Conservation (phyloP, 2,797 vertebrate species). For the Chiloscyllium punctatum region DNA sequence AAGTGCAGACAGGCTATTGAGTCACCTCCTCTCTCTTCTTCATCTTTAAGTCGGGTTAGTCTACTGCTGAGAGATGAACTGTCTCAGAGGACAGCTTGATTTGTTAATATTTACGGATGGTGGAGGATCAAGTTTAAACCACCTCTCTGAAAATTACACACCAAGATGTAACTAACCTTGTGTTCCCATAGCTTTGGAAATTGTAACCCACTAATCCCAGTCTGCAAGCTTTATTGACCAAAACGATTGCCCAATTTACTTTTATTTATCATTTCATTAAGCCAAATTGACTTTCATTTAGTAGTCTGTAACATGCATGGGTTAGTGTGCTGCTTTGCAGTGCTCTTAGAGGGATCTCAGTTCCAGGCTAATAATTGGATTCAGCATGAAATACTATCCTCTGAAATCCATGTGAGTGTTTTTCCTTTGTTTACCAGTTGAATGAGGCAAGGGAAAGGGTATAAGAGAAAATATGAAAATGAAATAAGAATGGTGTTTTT, state of each 20-base stretch:
- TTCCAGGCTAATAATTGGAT: slow-evolving; percentile 13
- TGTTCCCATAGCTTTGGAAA: not conserved
- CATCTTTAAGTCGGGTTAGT: not conserved
- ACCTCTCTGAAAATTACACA: not conserved
- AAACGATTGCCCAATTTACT: not conserved
- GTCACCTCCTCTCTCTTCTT: not conserved
- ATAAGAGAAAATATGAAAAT: not conserved
- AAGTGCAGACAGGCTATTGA: not conserved
- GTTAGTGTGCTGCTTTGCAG: slow-evolving; percentile 21
- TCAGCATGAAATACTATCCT: slow-evolving; percentile 38
- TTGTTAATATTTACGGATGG: slow-evolving; percentile 39
- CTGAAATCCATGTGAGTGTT: slow-evolving; percentile 39
- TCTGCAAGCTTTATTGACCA: not conserved
- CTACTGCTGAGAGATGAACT: slow-evolving; percentile 41
- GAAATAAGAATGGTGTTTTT: not conserved
- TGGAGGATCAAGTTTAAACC: not conserved
- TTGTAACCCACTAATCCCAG: slow-evolving; percentile 27
- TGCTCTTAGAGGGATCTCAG: not conserved
- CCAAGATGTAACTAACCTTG: not conserved
- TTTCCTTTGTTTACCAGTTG: not conserved
- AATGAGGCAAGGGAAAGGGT: not conserved
- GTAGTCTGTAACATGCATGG: slow-evolving; percentile 41
- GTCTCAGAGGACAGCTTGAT: slow-evolving; percentile 43
- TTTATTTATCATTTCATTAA: slow-evolving; percentile 50
- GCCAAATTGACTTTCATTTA: slow-evolving; percentile 45